Evolutionary conservation across 2,113 vertebrate species (phyloP).

Genomic region (Beaufortia kweichowensis): DNA sequence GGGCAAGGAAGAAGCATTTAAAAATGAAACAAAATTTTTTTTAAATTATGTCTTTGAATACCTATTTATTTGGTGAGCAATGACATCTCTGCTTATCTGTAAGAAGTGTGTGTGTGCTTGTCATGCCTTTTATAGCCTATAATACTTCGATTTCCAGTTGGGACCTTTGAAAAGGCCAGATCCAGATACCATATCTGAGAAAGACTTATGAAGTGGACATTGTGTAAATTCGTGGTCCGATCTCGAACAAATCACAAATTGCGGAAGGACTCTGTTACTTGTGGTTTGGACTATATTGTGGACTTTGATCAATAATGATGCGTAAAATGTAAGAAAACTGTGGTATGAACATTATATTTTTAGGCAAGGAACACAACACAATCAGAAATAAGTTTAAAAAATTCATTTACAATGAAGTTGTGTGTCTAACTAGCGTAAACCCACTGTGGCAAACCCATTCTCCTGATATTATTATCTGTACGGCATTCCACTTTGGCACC

Average conservation of each 20-base stretch:
- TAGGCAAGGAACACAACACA: not conserved
- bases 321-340: not conserved
- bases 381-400: too few relatives aligned
- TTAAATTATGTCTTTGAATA: not conserved
- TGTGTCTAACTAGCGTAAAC: not conserved
- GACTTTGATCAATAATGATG: not conserved
- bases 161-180: constrained; percentile 1
- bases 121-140: not conserved
- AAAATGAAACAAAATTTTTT: too few relatives aligned
- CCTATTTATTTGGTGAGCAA: not conserved
- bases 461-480: not conserved
- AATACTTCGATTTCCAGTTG: not conserved
- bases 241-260: not conserved
- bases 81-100: not conserved
- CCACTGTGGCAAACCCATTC: not conserved
- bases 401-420: too few relatives aligned
- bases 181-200: constrained; percentile 1
- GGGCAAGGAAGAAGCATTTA: not conserved
- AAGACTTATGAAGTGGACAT: not conserved
- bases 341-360: not conserved
- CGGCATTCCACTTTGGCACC: not conserved
- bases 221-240: not conserved
- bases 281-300: not conserved
- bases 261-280: not conserved
- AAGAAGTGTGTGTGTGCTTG: not conserved